A percentile compares a stretch with the other conserved stretches of the same genome.
Conservation (phyloP, 2,888 invertebrate species). For the Beris chalybata region DNA sequence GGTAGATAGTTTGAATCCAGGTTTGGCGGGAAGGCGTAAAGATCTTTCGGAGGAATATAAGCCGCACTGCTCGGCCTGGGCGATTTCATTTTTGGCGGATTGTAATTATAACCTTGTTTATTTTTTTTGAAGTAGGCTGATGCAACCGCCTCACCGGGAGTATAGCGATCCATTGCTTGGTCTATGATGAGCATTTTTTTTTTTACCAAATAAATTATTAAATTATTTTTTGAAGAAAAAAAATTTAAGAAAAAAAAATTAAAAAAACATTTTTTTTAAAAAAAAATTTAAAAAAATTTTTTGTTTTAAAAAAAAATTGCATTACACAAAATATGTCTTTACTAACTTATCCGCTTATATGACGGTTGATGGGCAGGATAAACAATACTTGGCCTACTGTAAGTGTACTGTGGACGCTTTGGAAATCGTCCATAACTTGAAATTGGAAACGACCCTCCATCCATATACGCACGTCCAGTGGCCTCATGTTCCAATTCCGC, state of each 20-base stretch:
- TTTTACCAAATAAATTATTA: no score
- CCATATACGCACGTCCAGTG: constrained; percentile 48
- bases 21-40: constrained; percentile 54
- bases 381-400: constrained; percentile 31
- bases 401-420: constrained; percentile 33
- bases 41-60: constrained; percentile 43
- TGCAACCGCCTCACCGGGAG: constrained; percentile 52
- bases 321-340: no score
- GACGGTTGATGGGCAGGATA: constrained; percentile 26
- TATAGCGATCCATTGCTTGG: constrained; percentile 50
- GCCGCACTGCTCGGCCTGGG: background rate
- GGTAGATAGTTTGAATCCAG: constrained; percentile 50
- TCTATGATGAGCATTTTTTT: constrained; percentile 41
- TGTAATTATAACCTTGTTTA: constrained; percentile 43
- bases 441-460: background rate
- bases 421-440: background rate
- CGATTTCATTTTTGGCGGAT: constrained; percentile 34
- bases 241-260: no score
- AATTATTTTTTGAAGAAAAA: no score
- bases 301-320: background rate
- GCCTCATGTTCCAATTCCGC: constrained; percentile 40
- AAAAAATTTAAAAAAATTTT: background rate
- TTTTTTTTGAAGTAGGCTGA: constrained; percentile 44
- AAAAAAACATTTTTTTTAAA: no score
- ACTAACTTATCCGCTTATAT: constrained; percentile 15